Conservation (phyloP, 1,140 invertebrate species). For the Papilio machaon region DNA sequence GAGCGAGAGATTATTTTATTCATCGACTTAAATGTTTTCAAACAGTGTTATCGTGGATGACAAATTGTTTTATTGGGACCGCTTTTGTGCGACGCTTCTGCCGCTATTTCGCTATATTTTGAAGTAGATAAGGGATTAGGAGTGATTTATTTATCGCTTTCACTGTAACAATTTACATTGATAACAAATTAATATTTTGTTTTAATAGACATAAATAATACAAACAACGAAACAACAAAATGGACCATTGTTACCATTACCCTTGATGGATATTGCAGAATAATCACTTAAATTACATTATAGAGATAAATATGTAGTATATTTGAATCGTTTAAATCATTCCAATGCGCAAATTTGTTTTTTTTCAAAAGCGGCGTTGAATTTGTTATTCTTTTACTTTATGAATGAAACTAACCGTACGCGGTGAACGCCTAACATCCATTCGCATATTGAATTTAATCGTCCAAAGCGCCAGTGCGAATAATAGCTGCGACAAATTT, state of each 20-base stretch:
- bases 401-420: conserved; percentile 37
- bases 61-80: conserved; percentile 59
- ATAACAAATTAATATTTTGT: conserved; percentile 20
- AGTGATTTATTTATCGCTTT: conserved; percentile 26
- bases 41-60: conserved; percentile 60
- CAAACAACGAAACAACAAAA: neutral
- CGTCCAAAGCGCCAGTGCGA: conserved; percentile 73
- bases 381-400: conserved; percentile 37
- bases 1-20: conserved; percentile 62
- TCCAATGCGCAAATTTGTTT: neutral
- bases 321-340: neutral
- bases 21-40: conserved; percentile 61
- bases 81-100: conserved; percentile 42
- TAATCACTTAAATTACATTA: neutral
- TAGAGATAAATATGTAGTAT: neutral
- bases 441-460: conserved; percentile 76
- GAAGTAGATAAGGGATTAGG: conserved; percentile 29
- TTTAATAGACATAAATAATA: conserved; percentile 18
- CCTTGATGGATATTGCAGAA: neutral
- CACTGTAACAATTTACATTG: conserved; percentile 38
- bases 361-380: neutral
- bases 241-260: neutral
- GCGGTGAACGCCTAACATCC: conserved; percentile 55
- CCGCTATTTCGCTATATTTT: conserved; percentile 25
- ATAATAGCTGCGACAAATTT: conserved; percentile 79